Conservation (phyloP, 2,113 vertebrate genomes). For the pig (Sus scrofa) region T2T-Sscrofa CM000829.6:14192501-14193000, state of each 20-base stretch:
- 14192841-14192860: neutral
- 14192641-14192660: conserved; percentile 43
- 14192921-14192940: conserved; percentile 40
- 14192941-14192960: conserved; percentile 61
- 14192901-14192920: conserved; percentile 49
- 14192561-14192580: neutral
- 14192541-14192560: conserved; percentile 51
- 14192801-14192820: conserved; percentile 16
- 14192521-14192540: neutral
- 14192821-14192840: neutral
- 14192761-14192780: neutral
- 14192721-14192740: conserved; percentile 44
- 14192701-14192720: conserved; percentile 36
- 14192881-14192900: conserved; percentile 57
- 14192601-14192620: neutral
- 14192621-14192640: neutral
- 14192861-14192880: conserved; percentile 41
- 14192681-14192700: conserved; percentile 46
- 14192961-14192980: conserved; percentile 56
- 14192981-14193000: conserved; percentile 77
- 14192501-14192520: conserved; percentile 18
- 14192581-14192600: conserved; percentile 30
- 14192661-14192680: conserved; percentile 58
- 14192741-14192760: neutral
- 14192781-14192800: neutral